Base-by-base conservation (phyloP, 2,888 invertebrate species). In the Agonum fuliginosum region DNA sequence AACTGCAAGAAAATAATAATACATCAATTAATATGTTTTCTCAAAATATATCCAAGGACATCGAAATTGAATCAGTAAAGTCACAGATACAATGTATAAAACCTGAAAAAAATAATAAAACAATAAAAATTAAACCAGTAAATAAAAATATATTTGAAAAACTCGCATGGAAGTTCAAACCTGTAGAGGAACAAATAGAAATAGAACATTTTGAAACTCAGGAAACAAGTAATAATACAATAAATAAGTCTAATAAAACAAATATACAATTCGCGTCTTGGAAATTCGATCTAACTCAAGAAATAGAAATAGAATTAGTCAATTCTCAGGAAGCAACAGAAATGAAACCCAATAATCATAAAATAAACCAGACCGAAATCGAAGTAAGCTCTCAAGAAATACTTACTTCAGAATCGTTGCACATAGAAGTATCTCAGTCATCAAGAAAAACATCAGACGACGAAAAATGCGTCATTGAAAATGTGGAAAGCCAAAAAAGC, bases 301-400 rank as follows among this genome's bases (percentile, higher is more conserved):
- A 46, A 27, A 22, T 71, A 14, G 27, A 69, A n/a, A 69, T 69
- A 69, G 69, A 69, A 69, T 0, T 43, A 22, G 22, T 69, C 41
- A 19, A 69, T 22, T 69, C 69, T 17, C 67, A 67, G n/a, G 46
- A 46, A 43, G 14, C 10, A 4, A 14, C n/a, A 20, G 1, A n/a
- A 67, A 8, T 22, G 0, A 1, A 10, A 17, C 2, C 48, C 4
- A 20, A 17, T 20, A 51, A 51, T 24, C 6, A 58, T 27, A 58
- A 27, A 22, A 51, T 51, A 27, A 58, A 58, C 24, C 24, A 14
- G 27, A 58, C 27, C 34, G 67, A 62, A 62, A 75, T 75, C 4
- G 75, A 75, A 67, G 20, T 65, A 37, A 65, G 51, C 14, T 75
- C 75, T 3, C 75, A 75, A 37, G 65, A 72, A 72, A 37, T 72